Percentiles rank a stretch among this genome's conserved stretches.
These are phyloP conservation scores for Drosophila peninsularis DNA, from an alignment of 2,888 invertebrate genomes.

Conservation along the genomic window DNA sequence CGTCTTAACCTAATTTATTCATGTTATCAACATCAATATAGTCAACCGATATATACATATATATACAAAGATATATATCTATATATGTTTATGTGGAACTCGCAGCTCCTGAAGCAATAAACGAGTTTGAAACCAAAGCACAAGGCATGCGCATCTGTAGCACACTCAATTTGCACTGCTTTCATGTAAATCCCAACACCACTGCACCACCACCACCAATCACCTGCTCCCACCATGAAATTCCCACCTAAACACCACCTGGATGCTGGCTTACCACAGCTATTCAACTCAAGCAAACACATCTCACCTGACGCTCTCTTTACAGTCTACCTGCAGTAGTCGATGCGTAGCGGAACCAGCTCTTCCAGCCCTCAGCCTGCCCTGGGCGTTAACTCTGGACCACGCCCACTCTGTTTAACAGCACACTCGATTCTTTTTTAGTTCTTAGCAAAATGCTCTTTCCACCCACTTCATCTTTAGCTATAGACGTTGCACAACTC, in stretches of 20 bases:
- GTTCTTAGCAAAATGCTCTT: conserved; percentile 39
- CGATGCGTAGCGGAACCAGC: conserved; percentile 50
- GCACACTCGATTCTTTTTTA: conserved; percentile 42
- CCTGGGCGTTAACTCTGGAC: conserved; percentile 54
- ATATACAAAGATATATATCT: not conserved
- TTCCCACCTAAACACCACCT: conserved; percentile 18
- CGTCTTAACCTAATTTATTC: conserved; percentile 66
- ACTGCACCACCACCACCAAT: conserved; percentile 14
- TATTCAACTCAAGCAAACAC: conserved; percentile 37
- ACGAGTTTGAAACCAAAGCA: conserved; percentile 54
- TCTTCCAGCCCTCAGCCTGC: conserved; percentile 60
- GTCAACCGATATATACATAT: conserved; percentile 36
- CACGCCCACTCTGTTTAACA: conserved; percentile 50
- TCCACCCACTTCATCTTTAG: conserved; percentile 28
- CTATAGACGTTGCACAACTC: conserved; percentile 24
- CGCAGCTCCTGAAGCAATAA: conserved; percentile 54
- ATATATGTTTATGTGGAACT: conserved; percentile 17
- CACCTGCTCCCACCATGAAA: conserved; percentile 5
- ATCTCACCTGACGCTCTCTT: conserved; percentile 75
- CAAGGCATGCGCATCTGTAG: conserved; percentile 70
- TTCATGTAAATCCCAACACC: conserved; percentile 33
- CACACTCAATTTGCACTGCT: conserved; percentile 59
- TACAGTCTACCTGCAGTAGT: conserved; percentile 77
- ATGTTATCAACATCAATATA: conserved; percentile 48
- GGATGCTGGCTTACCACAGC: conserved; percentile 35